phyloP scores from a whole-genome alignment of 2,797 vertebrate genomes.

The Pipistrellus pygmaeus region DNA sequence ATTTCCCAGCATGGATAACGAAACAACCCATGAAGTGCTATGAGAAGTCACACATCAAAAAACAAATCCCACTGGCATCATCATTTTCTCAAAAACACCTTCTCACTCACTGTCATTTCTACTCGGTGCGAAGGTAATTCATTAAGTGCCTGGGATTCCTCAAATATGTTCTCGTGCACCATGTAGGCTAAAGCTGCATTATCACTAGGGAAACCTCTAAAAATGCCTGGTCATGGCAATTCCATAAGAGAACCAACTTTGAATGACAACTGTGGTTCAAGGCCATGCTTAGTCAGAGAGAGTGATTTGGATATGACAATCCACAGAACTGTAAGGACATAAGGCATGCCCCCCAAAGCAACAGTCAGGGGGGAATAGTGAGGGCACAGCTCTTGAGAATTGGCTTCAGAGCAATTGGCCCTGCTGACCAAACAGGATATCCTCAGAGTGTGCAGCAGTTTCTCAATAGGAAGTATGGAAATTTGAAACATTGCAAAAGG shows the following conservation, averaged over 20 bases:
- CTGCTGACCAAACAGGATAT: conserved; percentile 78
- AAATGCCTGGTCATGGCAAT: background rate
- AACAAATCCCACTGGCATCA: background rate
- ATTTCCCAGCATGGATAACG: conserved; percentile 5
- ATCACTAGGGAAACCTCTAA: background rate
- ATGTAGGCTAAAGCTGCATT: background rate
- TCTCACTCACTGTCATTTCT: background rate
- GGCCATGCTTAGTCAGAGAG: background rate
- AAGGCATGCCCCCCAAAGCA: background rate
- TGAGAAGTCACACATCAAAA: background rate
- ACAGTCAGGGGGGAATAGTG: background rate
- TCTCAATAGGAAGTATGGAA: conserved; percentile 76
- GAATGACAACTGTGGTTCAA: background rate
- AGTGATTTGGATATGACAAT: background rate
- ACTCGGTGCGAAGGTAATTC: background rate
- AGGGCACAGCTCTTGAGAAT: background rate
- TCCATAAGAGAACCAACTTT: background rate
- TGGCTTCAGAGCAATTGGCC: background rate
- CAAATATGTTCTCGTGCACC: background rate
- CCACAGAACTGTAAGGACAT: background rate
- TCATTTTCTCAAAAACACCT: conserved; percentile 25
- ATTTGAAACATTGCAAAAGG: conserved; percentile 84
- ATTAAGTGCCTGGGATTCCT: background rate
- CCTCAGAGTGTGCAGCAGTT: conserved; percentile 48
- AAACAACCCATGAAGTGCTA: background rate